A percentile compares a stretch with the other conserved stretches of the same genome.
Evolutionary conservation across 2,113 vertebrate genomes (phyloP).

Genomic region (Phocoena phocoena): DNA sequence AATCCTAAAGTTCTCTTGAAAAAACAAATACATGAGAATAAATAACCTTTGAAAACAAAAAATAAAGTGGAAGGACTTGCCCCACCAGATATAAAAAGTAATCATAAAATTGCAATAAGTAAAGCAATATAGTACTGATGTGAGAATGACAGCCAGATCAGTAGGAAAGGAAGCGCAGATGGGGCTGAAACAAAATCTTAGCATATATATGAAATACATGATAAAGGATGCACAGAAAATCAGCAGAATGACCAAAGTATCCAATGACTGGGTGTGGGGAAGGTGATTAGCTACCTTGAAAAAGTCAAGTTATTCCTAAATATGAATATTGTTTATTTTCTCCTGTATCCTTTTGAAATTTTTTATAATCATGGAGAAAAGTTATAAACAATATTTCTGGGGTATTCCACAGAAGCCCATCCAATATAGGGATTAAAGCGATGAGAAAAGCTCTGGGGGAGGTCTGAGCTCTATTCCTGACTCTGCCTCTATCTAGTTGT

Average conservation of each 20-base stretch:
- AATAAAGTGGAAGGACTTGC: background rate
- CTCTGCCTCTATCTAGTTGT: background rate
- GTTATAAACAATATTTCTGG: background rate
- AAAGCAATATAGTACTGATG: background rate
- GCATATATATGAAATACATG: background rate
- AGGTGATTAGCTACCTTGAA: background rate
- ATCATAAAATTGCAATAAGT: background rate
- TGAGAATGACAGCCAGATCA: background rate
- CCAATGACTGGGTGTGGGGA: background rate
- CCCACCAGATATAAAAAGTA: background rate
- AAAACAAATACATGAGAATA: conserved; percentile 8
- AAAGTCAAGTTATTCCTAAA: background rate
- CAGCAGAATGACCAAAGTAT: background rate
- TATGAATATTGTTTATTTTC: background rate
- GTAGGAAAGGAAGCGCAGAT: background rate
- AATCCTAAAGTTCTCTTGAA: background rate
- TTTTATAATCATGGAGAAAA: background rate
- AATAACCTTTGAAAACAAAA: conserved; percentile 1
- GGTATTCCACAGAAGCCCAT: background rate
- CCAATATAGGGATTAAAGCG: background rate
- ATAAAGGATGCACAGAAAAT: background rate
- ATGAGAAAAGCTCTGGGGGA: background rate
- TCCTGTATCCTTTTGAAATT: background rate
- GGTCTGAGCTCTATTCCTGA: background rate
- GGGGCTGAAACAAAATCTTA: background rate